Evolutionary conservation across 2,888 invertebrate genomes (phyloP), one percentile per base, ranked within the genome.

Genomic region (Trypoxylon attenuatum): DNA sequence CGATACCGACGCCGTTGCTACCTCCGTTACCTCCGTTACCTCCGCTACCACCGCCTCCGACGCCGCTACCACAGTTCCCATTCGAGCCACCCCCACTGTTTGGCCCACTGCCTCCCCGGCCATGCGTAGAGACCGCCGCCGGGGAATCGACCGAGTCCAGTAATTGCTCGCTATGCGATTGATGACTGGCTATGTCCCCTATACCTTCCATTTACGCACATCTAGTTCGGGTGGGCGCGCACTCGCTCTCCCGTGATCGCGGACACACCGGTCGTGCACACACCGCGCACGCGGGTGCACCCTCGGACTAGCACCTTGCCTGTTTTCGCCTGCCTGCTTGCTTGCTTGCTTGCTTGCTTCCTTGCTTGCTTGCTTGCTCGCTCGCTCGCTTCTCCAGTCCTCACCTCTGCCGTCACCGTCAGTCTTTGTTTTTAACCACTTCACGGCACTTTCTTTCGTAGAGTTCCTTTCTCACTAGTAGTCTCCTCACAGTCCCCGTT

Each of bases 121-220:
- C 74, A 76, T 75, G 76, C 77, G 73, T 74, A 71, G 76, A 77
- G 23, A 70, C 68, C 63, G 74, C 76, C 71, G 66, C 71, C 72
- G 85, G 84, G 69, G 87, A 88, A 87, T 88, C 88, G 86, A 88
- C 88, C 86, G 88, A 84, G 81, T 88, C 88, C 81, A 87, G 81
- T 83, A 85, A 84, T 83, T 84, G 85, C 84, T 86, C 85, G 83
- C 85, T 86, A 82, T 83, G 86, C 83, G 85, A 82, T 82, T 84
- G 85, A 86, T 82, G 87, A 82, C 87, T 87, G 86, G 84, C 82
- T 84, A 87, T 87, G 84, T 86, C 86, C 82, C 84, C 87, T 87
- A 87, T 84, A 83, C 85, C 86, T 85, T 87, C 87, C 87, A 87
- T 87, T 84, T 84, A 86, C 85, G 84, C 84, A 82, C 87, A 86